A percentile compares a stretch with the other conserved stretches of the same genome.
phyloP scores from a whole-genome alignment of 2,888 invertebrate species.

The Tinea trinotella region DNA sequence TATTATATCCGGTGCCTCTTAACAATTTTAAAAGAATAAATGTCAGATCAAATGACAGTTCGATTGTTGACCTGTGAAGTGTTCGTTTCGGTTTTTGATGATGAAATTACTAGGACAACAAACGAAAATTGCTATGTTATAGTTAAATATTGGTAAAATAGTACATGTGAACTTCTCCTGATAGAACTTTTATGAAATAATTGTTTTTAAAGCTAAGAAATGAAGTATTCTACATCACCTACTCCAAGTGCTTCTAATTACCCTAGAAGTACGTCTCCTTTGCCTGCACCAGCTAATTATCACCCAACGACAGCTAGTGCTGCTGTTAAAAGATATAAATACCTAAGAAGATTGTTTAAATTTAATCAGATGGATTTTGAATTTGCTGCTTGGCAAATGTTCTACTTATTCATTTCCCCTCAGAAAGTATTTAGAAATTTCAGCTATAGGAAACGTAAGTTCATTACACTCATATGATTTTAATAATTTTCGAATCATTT shows the following conservation, averaged over 20 bases:
- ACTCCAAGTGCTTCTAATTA: slow-evolving; percentile 4
- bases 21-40: too few relatives aligned
- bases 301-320: slow-evolving; percentile 82
- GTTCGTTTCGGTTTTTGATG: too few relatives aligned
- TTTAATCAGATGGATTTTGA: slow-evolving; percentile 99
- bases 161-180: neutral
- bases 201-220: neutral
- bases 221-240: slow-evolving; percentile 7
- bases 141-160: neutral
- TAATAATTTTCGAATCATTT: slow-evolving; percentile 9
- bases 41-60: too few relatives aligned
- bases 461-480: too few relatives aligned
- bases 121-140: too few relatives aligned
- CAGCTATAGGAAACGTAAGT: slow-evolving; percentile 96
- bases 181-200: neutral
- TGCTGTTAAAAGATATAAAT: slow-evolving; percentile 90
- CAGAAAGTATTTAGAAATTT: slow-evolving; percentile 98
- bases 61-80: too few relatives aligned
- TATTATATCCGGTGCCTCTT: too few relatives aligned
- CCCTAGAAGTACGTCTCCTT: slow-evolving; percentile 52
- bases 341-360: slow-evolving; percentile 86
- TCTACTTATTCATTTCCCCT: slow-evolving; percentile 93
- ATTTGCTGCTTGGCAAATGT: slow-evolving; percentile 99
- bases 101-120: too few relatives aligned
- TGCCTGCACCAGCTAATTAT: slow-evolving; percentile 79